Conservation (phyloP, 2,888 invertebrate species). For the Stictocephala bisonia region DNA sequence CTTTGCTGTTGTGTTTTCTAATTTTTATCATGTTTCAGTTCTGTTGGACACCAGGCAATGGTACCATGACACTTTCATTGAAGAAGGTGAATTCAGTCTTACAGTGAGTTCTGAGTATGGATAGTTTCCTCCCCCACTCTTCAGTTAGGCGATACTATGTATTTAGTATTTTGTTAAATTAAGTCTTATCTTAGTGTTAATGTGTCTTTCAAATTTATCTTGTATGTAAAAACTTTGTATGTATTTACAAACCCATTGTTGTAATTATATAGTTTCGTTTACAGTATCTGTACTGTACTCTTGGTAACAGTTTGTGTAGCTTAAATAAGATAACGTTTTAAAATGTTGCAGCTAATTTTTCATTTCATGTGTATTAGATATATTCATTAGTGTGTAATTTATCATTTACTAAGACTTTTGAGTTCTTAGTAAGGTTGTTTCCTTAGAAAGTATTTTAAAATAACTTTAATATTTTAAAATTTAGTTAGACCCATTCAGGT, state of each 20-base stretch:
- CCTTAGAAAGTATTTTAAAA: too few species aligned
- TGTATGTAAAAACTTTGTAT: slow-evolving; percentile 24
- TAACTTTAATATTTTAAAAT: too few species aligned
- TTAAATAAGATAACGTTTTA: too few species aligned
- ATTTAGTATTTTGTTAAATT: slow-evolving; percentile 18
- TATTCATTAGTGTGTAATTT: too few species aligned
- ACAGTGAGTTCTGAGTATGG: slow-evolving; percentile 95
- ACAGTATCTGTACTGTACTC: slow-evolving; percentile 37
- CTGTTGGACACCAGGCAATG: slow-evolving; percentile 90
- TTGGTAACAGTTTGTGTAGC: too few species aligned
- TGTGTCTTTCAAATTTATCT: slow-evolving; percentile 24
- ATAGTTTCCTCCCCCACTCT: slow-evolving; percentile 63
- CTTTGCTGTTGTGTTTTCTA: too few species aligned
- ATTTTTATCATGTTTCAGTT: slow-evolving; percentile 70
- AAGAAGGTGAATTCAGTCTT: slow-evolving; percentile 83
- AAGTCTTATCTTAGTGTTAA: slow-evolving; percentile 1
- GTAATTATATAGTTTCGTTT: not conserved
- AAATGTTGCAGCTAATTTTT: too few species aligned
- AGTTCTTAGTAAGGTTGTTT: too few species aligned
- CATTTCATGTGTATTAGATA: too few species aligned
- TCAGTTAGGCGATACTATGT: slow-evolving; percentile 12
- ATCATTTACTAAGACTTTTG: too few species aligned
- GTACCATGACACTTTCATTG: slow-evolving; percentile 90
- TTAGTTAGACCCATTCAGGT: too few species aligned
- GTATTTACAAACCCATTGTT: slow-evolving; percentile 25